These are phyloP conservation scores for Torymus auratus DNA, from an alignment of 2,888 invertebrate species.

Conservation along the genomic window DNA sequence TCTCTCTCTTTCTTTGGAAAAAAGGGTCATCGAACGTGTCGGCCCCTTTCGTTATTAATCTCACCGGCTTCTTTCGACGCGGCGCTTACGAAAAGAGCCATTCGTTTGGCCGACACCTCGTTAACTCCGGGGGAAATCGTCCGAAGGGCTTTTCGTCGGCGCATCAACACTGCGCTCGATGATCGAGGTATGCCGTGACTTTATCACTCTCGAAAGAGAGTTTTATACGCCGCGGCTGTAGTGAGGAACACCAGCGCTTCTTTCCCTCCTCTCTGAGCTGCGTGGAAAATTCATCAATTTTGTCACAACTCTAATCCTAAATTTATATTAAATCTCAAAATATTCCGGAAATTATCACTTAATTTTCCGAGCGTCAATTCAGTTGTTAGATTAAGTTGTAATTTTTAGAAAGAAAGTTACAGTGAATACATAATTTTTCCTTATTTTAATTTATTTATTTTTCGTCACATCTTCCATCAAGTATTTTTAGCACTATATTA, in stretches of 20 bases:
- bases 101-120: slow-evolving; percentile 43
- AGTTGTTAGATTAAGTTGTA: too few relatives aligned
- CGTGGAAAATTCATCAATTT: slow-evolving; percentile 22
- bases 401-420: too few relatives aligned
- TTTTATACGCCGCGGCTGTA: neutral
- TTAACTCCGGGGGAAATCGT: slow-evolving; percentile 38
- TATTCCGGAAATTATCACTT: too few relatives aligned
- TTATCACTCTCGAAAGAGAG: slow-evolving; percentile 11
- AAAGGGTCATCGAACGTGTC: slow-evolving; percentile 9
- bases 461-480: too few relatives aligned
- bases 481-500: too few relatives aligned
- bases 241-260: too few relatives aligned
- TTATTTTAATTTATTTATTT: too few relatives aligned
- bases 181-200: slow-evolving; percentile 19
- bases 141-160: neutral
- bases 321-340: too few relatives aligned
- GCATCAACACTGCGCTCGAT: neutral
- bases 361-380: too few relatives aligned
- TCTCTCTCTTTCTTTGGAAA: neutral
- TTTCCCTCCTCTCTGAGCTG: neutral
- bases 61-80: neutral
- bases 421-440: too few relatives aligned
- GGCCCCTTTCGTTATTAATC: slow-evolving; percentile 44
- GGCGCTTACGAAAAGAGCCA: slow-evolving; percentile 31
- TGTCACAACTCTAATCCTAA: neutral